Evolutionary conservation across 1,140 invertebrate species (phyloP), one percentile per base, ranked within the genome.

Genomic region (Drosophila burlai): DNA sequence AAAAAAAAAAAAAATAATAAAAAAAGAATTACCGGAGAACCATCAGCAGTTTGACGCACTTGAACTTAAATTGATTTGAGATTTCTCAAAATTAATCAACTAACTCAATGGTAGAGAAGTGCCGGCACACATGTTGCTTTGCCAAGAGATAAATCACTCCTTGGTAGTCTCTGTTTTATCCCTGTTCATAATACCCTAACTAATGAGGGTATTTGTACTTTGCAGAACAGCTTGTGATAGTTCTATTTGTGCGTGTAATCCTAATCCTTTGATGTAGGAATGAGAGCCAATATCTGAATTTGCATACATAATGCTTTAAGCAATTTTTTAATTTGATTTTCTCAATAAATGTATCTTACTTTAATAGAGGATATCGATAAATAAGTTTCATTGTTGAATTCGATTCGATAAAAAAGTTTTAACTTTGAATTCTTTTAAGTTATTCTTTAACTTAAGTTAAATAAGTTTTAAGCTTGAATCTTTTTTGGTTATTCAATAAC

Each of bases 81-180:
- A 73, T 73, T 73, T 73, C 46, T 43, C 45, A 52, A 73, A 73
- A 73, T 73, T 73, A 73, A 73, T 73, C 69, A 73, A 61, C 69
- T 52, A 50, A 61, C 36, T 42, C 36, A 24, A 18, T 15, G 21
- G 13, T 18, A 34, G 13, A 47, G 9, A 0, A 24, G 36, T 38
- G 43, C 60, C 15, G 45, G 18, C 16, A 21, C 50, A 69, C 65
- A 69, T 69, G 65, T 72, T 69, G 65, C 52, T 55, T 58, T 40
- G 46, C 67, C 31, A 13, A 13, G 5, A 36, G 10, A 59, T 43
- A 42, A 63, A 63, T 66, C 42, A 45, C 16, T 26, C 63, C 8
- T 26, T 45, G 59, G 21, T 21, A 57, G 36, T 40, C 36, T 57
- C 11, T 66, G 21, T 24, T 66, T 26, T 63, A 66, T 45, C 63